phyloP scores from a whole-genome alignment of 2,888 invertebrate species.

The Pristionchus japonicus region DNA sequence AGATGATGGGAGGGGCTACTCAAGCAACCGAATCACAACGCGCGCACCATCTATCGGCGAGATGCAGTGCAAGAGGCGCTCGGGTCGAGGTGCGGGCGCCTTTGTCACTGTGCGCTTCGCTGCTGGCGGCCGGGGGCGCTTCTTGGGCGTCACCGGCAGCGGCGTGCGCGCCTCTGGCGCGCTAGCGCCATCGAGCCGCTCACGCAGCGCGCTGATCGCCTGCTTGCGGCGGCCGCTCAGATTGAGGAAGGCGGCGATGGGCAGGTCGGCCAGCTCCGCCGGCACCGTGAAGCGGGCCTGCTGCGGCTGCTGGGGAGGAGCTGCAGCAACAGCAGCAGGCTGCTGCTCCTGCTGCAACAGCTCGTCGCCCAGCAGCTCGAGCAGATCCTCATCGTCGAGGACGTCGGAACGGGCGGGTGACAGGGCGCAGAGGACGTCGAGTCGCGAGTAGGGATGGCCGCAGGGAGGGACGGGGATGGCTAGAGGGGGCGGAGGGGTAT shows the following conservation, averaged over 20 bases:
- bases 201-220: constrained; percentile 25
- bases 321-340: background rate
- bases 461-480: background rate
- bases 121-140: background rate
- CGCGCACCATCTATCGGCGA: constrained; percentile 34
- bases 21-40: constrained; percentile 8
- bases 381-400: constrained; percentile 40
- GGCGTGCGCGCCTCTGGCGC: background rate
- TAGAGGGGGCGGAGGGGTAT: constrained; percentile 18
- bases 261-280: constrained; percentile 31
- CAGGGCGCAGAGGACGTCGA: background rate
- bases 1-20: background rate
- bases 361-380: constrained; percentile 27
- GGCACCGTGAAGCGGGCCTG: constrained; percentile 14
- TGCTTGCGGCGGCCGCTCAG: constrained; percentile 28
- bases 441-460: background rate
- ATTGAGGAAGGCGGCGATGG: constrained; percentile 42
- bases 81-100: background rate
- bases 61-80: constrained; percentile 11
- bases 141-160: background rate
- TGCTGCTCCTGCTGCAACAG: background rate
- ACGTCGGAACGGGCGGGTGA: constrained; percentile 11
- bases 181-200: constrained; percentile 33
- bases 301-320: background rate
- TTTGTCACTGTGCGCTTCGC: background rate